Evolutionary conservation across 2,797 vertebrate species (phyloP).

Genomic region (Diplodus sargus): DNA sequence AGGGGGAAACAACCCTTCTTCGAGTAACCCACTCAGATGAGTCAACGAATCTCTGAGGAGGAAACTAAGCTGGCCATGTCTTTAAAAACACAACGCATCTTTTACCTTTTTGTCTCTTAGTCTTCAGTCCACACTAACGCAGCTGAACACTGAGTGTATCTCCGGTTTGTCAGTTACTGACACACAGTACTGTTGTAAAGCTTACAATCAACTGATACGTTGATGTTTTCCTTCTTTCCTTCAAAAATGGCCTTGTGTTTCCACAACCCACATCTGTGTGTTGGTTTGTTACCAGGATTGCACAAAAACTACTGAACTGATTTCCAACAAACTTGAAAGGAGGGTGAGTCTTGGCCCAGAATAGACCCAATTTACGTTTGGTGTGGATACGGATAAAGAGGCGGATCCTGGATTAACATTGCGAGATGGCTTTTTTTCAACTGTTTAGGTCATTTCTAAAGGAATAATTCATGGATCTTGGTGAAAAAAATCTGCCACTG

Average conservation of each 20-base stretch:
- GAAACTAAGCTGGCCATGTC: background rate
- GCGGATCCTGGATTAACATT: too few relatives aligned
- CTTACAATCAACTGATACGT: background rate
- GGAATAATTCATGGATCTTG: too few relatives aligned
- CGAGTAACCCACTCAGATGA: background rate
- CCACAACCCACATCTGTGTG: too few relatives aligned
- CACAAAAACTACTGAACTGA: too few relatives aligned
- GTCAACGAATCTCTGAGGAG: background rate
- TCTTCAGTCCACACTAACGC: background rate
- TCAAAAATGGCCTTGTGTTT: background rate
- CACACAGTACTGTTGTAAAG: background rate
- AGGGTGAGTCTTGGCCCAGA: too few relatives aligned
- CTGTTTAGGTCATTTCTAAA: too few relatives aligned
- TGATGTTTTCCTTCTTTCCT: background rate
- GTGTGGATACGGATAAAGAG: too few relatives aligned
- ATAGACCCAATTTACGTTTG: too few relatives aligned
- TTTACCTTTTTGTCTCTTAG: background rate
- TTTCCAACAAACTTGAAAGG: too few relatives aligned
- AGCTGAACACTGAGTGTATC: background rate
- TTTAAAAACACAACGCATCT: background rate
- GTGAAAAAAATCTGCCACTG: too few relatives aligned
- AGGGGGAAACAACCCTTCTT: background rate
- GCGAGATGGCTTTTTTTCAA: too few relatives aligned
- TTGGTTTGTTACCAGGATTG: too few relatives aligned
- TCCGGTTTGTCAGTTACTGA: background rate